Evolutionary conservation across 2,888 invertebrate species (phyloP).

Genomic region (Meiosimyza decipiens): DNA sequence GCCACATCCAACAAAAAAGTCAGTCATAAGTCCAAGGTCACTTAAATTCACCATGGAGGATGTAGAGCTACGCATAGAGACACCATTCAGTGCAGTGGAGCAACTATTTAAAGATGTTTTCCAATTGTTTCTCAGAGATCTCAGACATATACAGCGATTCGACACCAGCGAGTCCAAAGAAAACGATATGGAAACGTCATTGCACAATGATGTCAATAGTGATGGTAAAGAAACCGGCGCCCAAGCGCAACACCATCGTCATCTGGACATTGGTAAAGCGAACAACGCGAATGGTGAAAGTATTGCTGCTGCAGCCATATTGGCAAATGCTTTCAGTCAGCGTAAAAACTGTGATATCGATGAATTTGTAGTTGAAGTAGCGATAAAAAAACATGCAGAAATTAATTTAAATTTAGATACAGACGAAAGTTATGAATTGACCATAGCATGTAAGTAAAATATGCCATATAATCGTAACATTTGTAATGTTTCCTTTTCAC

Average conservation of each 20-base stretch:
- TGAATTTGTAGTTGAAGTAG: slow-evolving; percentile 65
- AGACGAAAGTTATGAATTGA: slow-evolving; percentile 81
- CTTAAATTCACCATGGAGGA: slow-evolving; percentile 68
- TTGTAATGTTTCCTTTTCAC: neutral
- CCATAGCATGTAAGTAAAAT: slow-evolving; percentile 68
- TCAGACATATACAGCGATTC: slow-evolving; percentile 61
- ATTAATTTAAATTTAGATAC: slow-evolving; percentile 74
- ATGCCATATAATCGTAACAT: neutral
- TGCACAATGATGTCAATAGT: neutral
- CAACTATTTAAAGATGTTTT: slow-evolving; percentile 58
- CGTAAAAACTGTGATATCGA: slow-evolving; percentile 59
- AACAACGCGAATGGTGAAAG: slow-evolving; percentile 39
- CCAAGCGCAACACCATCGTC: slow-evolving; percentile 22
- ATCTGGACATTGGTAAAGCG: slow-evolving; percentile 10
- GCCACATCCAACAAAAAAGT: slow-evolving; percentile 82
- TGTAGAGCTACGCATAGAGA: slow-evolving; percentile 58
- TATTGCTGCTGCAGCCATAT: slow-evolving; percentile 43
- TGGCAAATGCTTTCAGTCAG: slow-evolving; percentile 51
- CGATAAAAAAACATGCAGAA: slow-evolving; percentile 70
- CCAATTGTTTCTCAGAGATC: slow-evolving; percentile 61
- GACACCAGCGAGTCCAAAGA: slow-evolving; percentile 45
- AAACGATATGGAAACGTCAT: slow-evolving; percentile 14
- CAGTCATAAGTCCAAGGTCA: slow-evolving; percentile 75
- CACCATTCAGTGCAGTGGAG: slow-evolving; percentile 59
- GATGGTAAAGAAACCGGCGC: slow-evolving; percentile 23